Conservation (phyloP, 2,888 invertebrate species). For the Mimachlamys varia region DNA sequence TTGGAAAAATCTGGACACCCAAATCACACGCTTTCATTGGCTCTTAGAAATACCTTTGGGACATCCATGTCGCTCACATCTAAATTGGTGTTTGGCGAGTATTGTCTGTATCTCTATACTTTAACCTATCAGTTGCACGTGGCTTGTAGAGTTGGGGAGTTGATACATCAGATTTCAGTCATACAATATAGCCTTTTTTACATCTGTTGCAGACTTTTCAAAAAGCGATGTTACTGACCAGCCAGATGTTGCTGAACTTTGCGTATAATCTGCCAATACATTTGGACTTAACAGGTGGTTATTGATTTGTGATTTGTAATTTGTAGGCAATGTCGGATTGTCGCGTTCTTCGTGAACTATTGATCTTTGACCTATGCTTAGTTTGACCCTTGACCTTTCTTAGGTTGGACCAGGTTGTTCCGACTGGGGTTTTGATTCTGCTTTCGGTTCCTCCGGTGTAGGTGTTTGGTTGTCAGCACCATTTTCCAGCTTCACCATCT, state of each 20-base stretch:
- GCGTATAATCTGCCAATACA: too few relatives aligned
- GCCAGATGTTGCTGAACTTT: too few relatives aligned
- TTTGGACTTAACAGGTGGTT: too few relatives aligned
- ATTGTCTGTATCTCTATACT: background rate
- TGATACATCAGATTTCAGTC: too few relatives aligned
- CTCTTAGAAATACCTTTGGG: background rate
- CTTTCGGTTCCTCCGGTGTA: background rate
- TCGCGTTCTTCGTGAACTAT: background rate
- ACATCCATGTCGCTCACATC: background rate
- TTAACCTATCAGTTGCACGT: background rate
- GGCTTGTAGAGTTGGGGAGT: background rate
- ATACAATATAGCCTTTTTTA: too few relatives aligned
- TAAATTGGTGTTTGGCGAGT: background rate
- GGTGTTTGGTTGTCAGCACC: slow-evolving; percentile 19
- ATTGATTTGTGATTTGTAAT: too few relatives aligned
- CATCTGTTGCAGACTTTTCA: too few relatives aligned
- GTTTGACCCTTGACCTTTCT: background rate
- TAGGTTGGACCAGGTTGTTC: background rate
- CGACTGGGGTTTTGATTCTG: background rate
- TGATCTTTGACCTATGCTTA: background rate
- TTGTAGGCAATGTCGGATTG: background rate
- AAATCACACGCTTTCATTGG: background rate
- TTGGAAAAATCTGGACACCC: background rate
- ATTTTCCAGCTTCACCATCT: slow-evolving; percentile 24
- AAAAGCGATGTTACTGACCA: too few relatives aligned